Evolutionary conservation across 2,113 vertebrate species (phyloP).

Genomic region (Gymnorhina tibicen): DNA sequence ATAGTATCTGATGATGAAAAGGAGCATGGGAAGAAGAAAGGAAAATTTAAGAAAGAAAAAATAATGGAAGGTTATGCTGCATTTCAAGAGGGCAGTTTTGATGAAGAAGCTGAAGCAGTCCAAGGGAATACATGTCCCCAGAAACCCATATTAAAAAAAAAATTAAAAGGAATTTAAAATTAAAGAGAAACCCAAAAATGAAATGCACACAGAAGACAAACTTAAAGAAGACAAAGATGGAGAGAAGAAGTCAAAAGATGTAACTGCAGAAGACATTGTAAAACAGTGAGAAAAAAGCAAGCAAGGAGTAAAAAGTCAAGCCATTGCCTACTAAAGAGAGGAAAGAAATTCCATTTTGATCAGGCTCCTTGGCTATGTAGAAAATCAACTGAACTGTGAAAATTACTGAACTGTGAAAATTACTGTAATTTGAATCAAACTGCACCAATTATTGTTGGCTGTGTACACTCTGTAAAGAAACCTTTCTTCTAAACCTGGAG

Average conservation of each 20-base stretch:
- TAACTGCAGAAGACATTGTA: conserved; percentile 88
- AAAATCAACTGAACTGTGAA: conserved; percentile 21
- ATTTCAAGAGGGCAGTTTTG: conserved; percentile 91
- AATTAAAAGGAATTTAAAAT: conserved; percentile 90
- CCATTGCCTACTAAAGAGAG: conserved; percentile 84
- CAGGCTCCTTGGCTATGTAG: not conserved
- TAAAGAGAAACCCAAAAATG: conserved; percentile 87
- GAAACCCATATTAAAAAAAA: conserved; percentile 90
- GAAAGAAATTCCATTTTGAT: conserved; percentile 85
- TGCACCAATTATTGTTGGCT: not conserved
- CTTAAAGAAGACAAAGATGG: conserved; percentile 89
- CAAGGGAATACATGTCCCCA: conserved; percentile 91
- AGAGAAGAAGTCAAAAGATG: conserved; percentile 90
- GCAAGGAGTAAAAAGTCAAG: conserved; percentile 82
- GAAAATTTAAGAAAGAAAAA: conserved; percentile 95
- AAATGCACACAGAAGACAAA: conserved; percentile 76
- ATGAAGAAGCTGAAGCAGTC: conserved; percentile 90
- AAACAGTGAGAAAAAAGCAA: conserved; percentile 79
- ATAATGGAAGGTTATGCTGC: conserved; percentile 90
- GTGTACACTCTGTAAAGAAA: conserved; percentile 47
- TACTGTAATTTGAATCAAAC: conserved; percentile 43
- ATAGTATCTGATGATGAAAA: conserved; percentile 87
- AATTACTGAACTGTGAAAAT: conserved; percentile 60
- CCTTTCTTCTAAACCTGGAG: conserved; percentile 17
- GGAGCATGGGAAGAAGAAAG: conserved; percentile 91